Evolutionary conservation across 2,888 invertebrate species (phyloP).

Genomic region (Tipula unca): DNA sequence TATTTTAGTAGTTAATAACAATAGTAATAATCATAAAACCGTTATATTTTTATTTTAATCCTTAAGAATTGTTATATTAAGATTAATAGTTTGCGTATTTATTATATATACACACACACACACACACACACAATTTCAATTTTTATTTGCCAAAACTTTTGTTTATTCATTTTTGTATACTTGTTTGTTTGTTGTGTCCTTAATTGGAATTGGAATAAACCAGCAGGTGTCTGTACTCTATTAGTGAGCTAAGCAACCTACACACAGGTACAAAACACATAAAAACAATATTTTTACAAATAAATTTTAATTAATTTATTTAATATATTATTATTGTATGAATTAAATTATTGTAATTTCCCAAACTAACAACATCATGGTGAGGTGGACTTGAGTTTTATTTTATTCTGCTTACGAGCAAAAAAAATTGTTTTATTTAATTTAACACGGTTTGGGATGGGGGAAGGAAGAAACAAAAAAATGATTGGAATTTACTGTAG

Average conservation of each 20-base stretch:
- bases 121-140: background rate
- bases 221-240: background rate
- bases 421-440: background rate
- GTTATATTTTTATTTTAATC: background rate
- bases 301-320: background rate
- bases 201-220: background rate
- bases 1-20: background rate
- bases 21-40: background rate
- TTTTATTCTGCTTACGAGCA: background rate
- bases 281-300: background rate
- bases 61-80: background rate
- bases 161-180: too few relatives aligned
- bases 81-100: background rate
- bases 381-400: too few relatives aligned
- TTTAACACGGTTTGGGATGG: background rate
- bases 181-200: background rate
- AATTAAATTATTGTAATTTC: background rate
- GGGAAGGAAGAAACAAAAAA: background rate
- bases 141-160: background rate
- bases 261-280: too few relatives aligned
- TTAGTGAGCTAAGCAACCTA: too few relatives aligned
- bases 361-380: background rate
- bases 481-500: background rate
- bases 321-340: background rate
- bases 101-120: background rate